These are phyloP conservation scores for Schizotus pectinicornis DNA, from an alignment of 2,888 invertebrate genomes.

Conservation along the genomic window DNA sequence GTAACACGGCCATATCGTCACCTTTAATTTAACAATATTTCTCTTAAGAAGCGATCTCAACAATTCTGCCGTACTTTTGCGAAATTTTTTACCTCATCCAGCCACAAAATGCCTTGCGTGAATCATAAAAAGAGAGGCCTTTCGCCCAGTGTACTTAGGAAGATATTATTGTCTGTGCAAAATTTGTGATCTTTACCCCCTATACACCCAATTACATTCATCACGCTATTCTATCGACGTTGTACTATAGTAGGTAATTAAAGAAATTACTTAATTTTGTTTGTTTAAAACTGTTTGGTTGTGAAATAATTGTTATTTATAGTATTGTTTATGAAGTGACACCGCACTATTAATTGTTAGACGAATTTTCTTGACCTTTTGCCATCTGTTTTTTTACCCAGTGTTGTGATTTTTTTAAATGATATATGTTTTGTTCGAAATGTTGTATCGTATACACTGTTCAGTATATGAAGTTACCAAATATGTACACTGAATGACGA, in stretches of 20 bases:
- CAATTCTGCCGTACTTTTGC: conserved; percentile 30
- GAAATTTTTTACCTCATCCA: conserved; percentile 29
- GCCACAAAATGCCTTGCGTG: conserved; percentile 36
- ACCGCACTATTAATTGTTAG: conserved; percentile 30
- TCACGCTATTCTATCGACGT: conserved; percentile 23
- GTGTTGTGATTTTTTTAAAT: conserved; percentile 55
- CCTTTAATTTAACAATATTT: conserved; percentile 11
- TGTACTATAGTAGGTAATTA: conserved; percentile 24
- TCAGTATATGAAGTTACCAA: conserved; percentile 60
- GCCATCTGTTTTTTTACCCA: conserved; percentile 46
- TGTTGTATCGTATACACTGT: conserved; percentile 43
- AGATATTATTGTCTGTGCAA: conserved; percentile 18
- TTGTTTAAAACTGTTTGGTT: conserved; percentile 41
- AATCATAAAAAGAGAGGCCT: conserved; percentile 44
- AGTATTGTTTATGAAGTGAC: conserved; percentile 28
- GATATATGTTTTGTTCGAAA: conserved; percentile 29
- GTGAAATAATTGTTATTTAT: conserved; percentile 49
- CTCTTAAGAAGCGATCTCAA: conserved; percentile 41
- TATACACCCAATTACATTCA: neutral
- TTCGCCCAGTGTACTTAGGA: conserved; percentile 44
- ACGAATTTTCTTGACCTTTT: conserved; percentile 28
- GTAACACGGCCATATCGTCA: conserved; percentile 50
- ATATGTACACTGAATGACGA: conserved; percentile 56
- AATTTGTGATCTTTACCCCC: conserved; percentile 36
- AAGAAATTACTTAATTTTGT: conserved; percentile 24